Percentiles rank a stretch among this genome's conserved stretches.
Conservation (phyloP, 2,113 vertebrate genomes). For the Chrysochloris asiatica region DNA sequence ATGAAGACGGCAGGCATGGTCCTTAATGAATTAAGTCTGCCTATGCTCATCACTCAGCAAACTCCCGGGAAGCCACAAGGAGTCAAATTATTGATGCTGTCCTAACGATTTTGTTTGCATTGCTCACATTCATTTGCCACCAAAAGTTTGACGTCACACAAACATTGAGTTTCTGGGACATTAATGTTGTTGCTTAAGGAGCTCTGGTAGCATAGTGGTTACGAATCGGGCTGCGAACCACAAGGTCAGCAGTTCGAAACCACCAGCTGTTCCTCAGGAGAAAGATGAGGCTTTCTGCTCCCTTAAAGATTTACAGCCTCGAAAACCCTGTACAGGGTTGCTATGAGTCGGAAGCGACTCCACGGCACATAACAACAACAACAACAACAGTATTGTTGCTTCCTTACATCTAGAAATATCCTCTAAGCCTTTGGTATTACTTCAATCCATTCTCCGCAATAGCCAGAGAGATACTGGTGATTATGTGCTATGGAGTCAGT, state of each 20-base stretch:
- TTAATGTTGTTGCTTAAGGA: slow-evolving; percentile 36
- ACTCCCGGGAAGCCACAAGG: not conserved
- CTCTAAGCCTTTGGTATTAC: not conserved
- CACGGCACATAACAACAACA: no score
- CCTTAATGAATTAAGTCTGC: slow-evolving; percentile 37
- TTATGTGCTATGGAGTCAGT: no score
- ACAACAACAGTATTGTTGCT: slow-evolving; percentile 31
- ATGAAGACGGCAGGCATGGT: slow-evolving; percentile 14
- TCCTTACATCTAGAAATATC: not conserved
- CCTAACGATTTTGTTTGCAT: not conserved
- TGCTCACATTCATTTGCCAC: slow-evolving; percentile 34
- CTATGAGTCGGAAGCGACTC: no score
- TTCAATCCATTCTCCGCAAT: not conserved
- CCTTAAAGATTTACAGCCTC: no score
- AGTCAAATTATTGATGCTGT: not conserved
- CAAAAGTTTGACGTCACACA: slow-evolving; percentile 17
- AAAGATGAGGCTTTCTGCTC: no score
- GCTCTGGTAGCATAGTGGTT: no score
- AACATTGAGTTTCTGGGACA: slow-evolving; percentile 34
- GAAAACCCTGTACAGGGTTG: no score
- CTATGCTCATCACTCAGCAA: slow-evolving; percentile 19
- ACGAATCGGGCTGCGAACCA: no score
- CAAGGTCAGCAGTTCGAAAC: no score
- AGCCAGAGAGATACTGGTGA: no score
- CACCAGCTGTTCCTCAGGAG: no score